Base-by-base conservation (phyloP, 1,140 invertebrate species). In the Polypedilum vanderplanki region DNA sequence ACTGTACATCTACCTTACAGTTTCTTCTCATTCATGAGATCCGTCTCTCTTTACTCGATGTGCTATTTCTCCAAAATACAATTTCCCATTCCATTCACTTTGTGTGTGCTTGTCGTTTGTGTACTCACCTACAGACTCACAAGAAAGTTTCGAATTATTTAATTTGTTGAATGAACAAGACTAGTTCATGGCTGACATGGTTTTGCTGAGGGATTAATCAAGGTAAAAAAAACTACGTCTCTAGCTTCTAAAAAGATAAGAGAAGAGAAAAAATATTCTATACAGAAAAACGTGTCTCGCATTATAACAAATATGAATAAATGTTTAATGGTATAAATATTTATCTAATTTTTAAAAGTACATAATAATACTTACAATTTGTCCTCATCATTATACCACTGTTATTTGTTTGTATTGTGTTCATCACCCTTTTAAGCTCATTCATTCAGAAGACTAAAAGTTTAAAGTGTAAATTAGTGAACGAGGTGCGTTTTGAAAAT, bases 141-240 rank as follows among this genome's bases (percentile, higher is more conserved):
- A 70, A 70, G 65, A 70, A 3, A 70, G 20, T 7, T 70, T 70
- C 20, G 65, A 70, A 70, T 70, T 70, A 70, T 70, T n/a, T n/a
- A n/a, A 70, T 20, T 20, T 70, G 65, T 70, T 17, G 20, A 20
- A 70, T 20, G 65, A 57, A 57, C 46, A 57, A 57, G 46, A 70
- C 20, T 70, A n/a, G 65, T 22, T 70, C 9, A n/a, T 70, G n/a
- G 17, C 20, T 20, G 1, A 9, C 2, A 18, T 70, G 20, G 65
- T 22, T n/a, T n/a, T n/a, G n/a, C n/a, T n/a, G n/a, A n/a, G n/a
- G 20, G 65, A 70, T 70, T 70, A n/a, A 70, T 70, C 65, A 70
- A 70, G 65, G 65, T 70, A 70, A 70, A 70, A 17, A 70, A 70
- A 70, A n/a, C n/a, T 70, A 9, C 10, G n/a, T 70, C 17, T 33